These are phyloP conservation scores for Drosophila obscura DNA, from an alignment of 1,140 invertebrate genomes.

Conservation along the genomic window DNA sequence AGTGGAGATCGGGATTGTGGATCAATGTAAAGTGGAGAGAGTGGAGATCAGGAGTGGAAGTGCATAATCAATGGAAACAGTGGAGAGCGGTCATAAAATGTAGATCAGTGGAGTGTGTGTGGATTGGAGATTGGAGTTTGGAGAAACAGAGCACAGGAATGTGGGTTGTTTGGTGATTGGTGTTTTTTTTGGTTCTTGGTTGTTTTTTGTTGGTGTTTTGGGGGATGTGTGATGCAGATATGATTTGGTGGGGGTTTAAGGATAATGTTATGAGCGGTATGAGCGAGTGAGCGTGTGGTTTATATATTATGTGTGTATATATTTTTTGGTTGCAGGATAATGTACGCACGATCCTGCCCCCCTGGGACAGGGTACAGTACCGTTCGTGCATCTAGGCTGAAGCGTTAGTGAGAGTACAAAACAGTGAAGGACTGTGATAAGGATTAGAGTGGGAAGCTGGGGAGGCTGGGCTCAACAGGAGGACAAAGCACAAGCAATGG, in stretches of 20 bases:
- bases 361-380: no score
- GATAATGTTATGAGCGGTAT: conserved; percentile 72
- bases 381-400: conserved; percentile 15
- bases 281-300: conserved; percentile 73
- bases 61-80: conserved; percentile 9
- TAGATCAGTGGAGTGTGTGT: not conserved
- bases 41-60: not conserved
- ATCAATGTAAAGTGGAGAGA: no score
- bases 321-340: conserved; percentile 40
- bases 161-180: conserved; percentile 35
- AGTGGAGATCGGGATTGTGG: no score
- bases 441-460: conserved; percentile 56
- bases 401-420: conserved; percentile 15
- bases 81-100: not conserved
- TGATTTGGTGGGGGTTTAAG: conserved; percentile 58
- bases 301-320: conserved; percentile 5
- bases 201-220: conserved; percentile 21
- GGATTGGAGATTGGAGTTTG: conserved; percentile 13
- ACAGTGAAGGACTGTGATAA: conserved; percentile 13
- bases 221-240: conserved; percentile 64
- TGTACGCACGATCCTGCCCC: conserved; percentile 14
- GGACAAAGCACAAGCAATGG: conserved; percentile 60
- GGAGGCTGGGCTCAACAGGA: conserved; percentile 42
- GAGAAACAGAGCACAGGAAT: conserved; percentile 44
- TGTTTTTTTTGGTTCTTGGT: conserved; percentile 32